Percentiles rank a stretch among this genome's conserved stretches.
Conservation (phyloP, 2,113 vertebrate species). For the Poecilia latipinna region DNA sequence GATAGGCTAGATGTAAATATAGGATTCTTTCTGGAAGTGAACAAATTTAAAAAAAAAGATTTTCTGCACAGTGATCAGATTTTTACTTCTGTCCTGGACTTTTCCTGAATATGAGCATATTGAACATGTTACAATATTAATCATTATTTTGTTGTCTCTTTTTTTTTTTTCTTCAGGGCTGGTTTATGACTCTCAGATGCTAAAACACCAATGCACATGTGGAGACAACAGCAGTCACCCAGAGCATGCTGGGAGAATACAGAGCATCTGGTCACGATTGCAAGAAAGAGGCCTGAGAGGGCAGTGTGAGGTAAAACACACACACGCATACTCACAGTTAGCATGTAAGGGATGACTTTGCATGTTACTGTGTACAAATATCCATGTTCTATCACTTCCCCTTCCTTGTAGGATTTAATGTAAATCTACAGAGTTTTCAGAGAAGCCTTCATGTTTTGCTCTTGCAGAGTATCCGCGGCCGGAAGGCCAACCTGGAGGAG, state of each 20-base stretch:
- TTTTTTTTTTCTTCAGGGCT: constrained; percentile 79
- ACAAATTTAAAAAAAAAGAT: too few relatives aligned
- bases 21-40: too few relatives aligned
- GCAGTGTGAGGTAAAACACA: constrained; percentile 88
- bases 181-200: constrained; percentile 94
- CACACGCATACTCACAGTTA: not conserved
- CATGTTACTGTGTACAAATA: not conserved
- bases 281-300: constrained; percentile 91
- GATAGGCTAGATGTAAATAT: too few relatives aligned
- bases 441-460: not conserved
- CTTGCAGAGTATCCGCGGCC: constrained; percentile 86
- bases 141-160: not conserved
- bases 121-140: not conserved
- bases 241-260: constrained; percentile 95
- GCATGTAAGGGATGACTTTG: not conserved
- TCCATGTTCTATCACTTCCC: not conserved
- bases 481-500: constrained; percentile 90
- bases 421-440: not conserved
- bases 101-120: too few relatives aligned
- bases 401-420: not conserved
- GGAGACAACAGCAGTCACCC: constrained; percentile 97
- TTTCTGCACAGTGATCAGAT: not conserved
- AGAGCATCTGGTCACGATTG: constrained; percentile 97
- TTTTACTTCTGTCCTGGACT: not conserved
- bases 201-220: constrained; percentile 95